Base-by-base conservation (phyloP, 2,888 invertebrate genomes). In the Ceramica pisi region DNA sequence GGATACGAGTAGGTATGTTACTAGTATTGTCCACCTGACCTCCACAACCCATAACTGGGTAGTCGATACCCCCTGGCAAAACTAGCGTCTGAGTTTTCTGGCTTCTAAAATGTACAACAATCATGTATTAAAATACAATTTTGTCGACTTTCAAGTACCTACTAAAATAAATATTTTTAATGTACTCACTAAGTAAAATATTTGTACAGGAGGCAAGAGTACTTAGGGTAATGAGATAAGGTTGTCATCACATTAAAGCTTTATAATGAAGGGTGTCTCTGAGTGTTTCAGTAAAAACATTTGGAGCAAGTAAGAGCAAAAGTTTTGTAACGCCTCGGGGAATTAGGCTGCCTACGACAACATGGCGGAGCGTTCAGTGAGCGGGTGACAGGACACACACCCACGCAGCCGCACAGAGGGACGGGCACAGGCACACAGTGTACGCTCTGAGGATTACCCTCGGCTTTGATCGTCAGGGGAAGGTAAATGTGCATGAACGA, bases 271-370 rank as follows among this genome's bases (percentile, higher is more conserved):
- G 9, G 23, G 12, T n/a, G 19, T 46, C 55, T 50, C 35, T 9
- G 51, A 71, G 55, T 57, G 41, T 67, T 77, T 64, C 31, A 31
- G 60, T 16, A 48, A 55, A 63, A 67, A 67, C 55, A 63, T 77
- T 51, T 67, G 38, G n/a, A 56, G 48, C 51, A 48, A 63, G 46
- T 48, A 56, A 48, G 3, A 53, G 41, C 19, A 14, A 62, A 75
- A 71, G 51, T 70, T 70, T 62, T 61, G 38, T 62, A 71, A 71
- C 51, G 53, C 64, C 56, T 41, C 19, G 21, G 67, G 61, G 71
- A 65, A 61, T 67, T 41, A 51, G 60, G 41, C 31, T 26, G 44
- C 21, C 19, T 21, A 16, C 67, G 9, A 23, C 51, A 68, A 62
- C 46, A 65, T 62, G 23, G 64, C 57, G 51, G 57, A 61, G 56